Percentiles rank a stretch among this genome's conserved stretches.
These are phyloP conservation scores for Hippoglossus hippoglossus DNA, from an alignment of 2,797 vertebrate genomes.

Conservation along the genomic window DNA sequence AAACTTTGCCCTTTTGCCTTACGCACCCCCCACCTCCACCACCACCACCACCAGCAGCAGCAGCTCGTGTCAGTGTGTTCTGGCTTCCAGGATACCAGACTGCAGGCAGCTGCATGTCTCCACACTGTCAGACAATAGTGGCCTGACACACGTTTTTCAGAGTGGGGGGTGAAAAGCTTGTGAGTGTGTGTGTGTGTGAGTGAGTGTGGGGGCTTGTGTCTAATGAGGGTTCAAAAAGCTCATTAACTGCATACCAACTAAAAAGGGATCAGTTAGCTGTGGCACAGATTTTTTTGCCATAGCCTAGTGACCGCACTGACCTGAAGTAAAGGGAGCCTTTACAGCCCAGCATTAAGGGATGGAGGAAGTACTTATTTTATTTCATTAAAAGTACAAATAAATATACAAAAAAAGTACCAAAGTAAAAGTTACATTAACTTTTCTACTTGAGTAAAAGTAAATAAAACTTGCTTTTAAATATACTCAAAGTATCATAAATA, in stretches of 20 bases:
- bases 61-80: slow-evolving; percentile 45
- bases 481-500: too few species aligned
- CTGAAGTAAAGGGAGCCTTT: slow-evolving; percentile 13
- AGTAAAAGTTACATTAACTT: too few species aligned
- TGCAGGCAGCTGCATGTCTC: slow-evolving; percentile 79
- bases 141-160: slow-evolving; percentile 59
- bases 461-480: too few species aligned
- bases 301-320: slow-evolving; percentile 50
- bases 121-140: slow-evolving; percentile 71
- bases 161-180: slow-evolving; percentile 59
- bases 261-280: slow-evolving; percentile 68
- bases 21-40: neutral
- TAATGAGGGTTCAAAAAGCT: slow-evolving; percentile 81
- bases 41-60: too few species aligned
- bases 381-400: too few species aligned
- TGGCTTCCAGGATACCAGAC: slow-evolving; percentile 63
- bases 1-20: slow-evolving; percentile 59
- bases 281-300: slow-evolving; percentile 45
- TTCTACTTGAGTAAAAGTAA: too few species aligned
- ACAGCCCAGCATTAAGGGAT: neutral
- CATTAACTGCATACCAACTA: slow-evolving; percentile 81
- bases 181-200: slow-evolving; percentile 46
- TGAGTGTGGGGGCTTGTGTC: slow-evolving; percentile 41
- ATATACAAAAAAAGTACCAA: too few species aligned
- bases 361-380: too few species aligned